These are phyloP conservation scores for Pagrus major DNA, from an alignment of 2,113 vertebrate genomes.

Conservation along the genomic window DNA sequence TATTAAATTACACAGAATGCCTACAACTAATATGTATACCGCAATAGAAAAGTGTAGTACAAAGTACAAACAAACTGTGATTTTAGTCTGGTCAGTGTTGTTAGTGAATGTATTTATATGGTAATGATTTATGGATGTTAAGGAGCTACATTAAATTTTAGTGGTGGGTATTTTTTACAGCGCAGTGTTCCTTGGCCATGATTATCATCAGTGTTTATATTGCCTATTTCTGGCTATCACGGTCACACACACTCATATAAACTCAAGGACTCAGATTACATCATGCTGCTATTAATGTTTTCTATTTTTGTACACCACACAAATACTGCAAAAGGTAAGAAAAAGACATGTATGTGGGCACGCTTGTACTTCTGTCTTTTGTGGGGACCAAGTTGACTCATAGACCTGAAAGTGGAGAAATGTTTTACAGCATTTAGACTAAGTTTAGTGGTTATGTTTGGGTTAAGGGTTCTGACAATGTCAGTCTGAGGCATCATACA, in stretches of 20 bases:
- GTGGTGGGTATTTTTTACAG: constrained; percentile 16
- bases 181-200: neutral
- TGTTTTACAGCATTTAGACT: neutral
- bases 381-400: neutral
- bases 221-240: constrained; percentile 53
- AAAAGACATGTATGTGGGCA: neutral
- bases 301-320: constrained; percentile 7
- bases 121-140: neutral
- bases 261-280: constrained; percentile 15
- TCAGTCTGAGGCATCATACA: neutral
- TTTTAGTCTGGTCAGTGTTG: neutral
- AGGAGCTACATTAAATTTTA: neutral
- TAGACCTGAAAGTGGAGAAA: neutral
- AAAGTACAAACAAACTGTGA: no score
- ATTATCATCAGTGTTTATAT: constrained; percentile 54
- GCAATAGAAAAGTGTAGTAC: no score
- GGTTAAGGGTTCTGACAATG: neutral
- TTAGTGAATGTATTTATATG: neutral
- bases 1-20: no score
- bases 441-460: neutral
- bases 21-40: no score
- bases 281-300: constrained; percentile 18
- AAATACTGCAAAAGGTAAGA: neutral
- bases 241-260: constrained; percentile 12
- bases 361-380: neutral